A percentile compares a stretch with the other conserved stretches of the same genome.
Evolutionary conservation across 2,888 invertebrate species (phyloP).

Genomic region (Temnothorax rugatulus): DNA sequence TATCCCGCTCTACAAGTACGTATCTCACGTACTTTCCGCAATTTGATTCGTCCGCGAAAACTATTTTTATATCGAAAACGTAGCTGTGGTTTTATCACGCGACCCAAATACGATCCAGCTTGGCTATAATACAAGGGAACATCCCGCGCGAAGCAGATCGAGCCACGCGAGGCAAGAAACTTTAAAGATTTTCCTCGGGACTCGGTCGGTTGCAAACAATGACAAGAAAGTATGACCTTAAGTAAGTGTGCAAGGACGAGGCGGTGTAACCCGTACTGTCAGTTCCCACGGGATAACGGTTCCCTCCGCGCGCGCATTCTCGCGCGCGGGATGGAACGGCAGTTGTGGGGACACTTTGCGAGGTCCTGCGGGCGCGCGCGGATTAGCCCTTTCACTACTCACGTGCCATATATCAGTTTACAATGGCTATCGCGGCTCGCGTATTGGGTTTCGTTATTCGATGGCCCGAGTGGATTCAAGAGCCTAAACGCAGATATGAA

Average conservation of each 20-base stretch:
- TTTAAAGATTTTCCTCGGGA: constrained; percentile 66
- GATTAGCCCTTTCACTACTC: constrained; percentile 27
- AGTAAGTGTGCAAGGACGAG: constrained; percentile 64
- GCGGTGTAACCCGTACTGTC: constrained; percentile 52
- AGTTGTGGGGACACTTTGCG: constrained; percentile 9
- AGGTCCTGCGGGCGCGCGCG: background rate
- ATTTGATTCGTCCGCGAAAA: background rate
- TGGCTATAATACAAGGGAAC: background rate
- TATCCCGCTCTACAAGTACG: background rate
- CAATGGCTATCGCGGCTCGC: constrained; percentile 9
- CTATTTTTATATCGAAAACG: background rate
- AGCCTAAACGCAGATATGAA: background rate
- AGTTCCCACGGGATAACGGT: constrained; percentile 64
- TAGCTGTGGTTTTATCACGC: background rate
- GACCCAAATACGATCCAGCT: background rate
- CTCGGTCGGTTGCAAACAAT: constrained; percentile 61
- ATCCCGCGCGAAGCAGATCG: constrained; percentile 44
- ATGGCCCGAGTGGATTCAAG: background rate
- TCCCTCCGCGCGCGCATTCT: constrained; percentile 29
- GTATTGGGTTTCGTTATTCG: constrained; percentile 33
- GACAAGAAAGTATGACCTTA: constrained; percentile 68
- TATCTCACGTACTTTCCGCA: background rate
- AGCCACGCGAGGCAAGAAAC: constrained; percentile 58
- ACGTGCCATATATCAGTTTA: constrained; percentile 31
- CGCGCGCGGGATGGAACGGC: background rate